Percentiles rank a stretch among this genome's conserved stretches.
Conservation (phyloP, 1,140 invertebrate genomes). For the Brachionus asplanchnoidis region DNA sequence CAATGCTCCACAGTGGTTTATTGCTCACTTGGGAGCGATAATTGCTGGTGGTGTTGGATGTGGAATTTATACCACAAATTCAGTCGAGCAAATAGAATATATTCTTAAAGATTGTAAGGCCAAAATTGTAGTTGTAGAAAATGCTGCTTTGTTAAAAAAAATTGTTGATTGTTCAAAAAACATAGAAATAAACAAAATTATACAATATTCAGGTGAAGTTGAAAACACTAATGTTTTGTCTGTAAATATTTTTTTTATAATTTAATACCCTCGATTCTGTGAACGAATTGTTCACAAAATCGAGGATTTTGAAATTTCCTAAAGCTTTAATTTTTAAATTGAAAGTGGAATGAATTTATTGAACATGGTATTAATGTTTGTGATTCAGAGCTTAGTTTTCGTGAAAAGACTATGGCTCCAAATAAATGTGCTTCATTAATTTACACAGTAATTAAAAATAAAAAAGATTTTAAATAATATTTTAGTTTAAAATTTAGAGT, state of each 20-base stretch:
- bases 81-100: constrained; percentile 73
- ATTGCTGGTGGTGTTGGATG: constrained; percentile 80
- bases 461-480: background rate
- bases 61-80: constrained; percentile 88
- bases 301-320: background rate
- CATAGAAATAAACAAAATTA: constrained; percentile 72
- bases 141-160: constrained; percentile 78
- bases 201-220: constrained; percentile 75
- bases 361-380: constrained; percentile 67
- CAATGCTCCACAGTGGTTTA: constrained; percentile 84
- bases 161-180: constrained; percentile 67
- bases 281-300: background rate
- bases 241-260: constrained; percentile 46
- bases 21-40: constrained; percentile 77
- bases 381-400: constrained; percentile 66
- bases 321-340: background rate
- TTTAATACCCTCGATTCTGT: background rate
- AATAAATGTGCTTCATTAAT: constrained; percentile 86
- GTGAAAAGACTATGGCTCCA: constrained; percentile 67
- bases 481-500: constrained; percentile 61
- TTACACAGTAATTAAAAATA: constrained; percentile 68
- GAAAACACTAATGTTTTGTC: constrained; percentile 54
- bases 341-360: constrained; percentile 76
- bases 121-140: constrained; percentile 82
- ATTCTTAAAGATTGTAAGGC: constrained; percentile 69